A percentile compares a stretch with the other conserved stretches of the same genome.
Conservation (phyloP, 2,113 vertebrate genomes). For the Raja brachyura region DNA sequence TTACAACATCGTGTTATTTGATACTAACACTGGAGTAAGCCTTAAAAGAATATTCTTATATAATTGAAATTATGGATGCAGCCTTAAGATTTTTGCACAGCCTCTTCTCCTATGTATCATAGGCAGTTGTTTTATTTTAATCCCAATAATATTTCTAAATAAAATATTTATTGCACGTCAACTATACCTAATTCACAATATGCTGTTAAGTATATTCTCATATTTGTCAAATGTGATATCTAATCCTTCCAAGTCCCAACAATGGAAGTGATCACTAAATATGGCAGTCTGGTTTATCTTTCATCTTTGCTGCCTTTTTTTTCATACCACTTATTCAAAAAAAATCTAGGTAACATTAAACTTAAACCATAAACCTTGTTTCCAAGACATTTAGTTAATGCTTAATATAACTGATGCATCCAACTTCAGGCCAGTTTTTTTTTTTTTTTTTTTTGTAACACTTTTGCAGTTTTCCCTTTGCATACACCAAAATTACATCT, state of each 20-base stretch:
- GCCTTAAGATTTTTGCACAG: slow-evolving; percentile 49
- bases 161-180: not conserved
- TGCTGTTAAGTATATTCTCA: not conserved
- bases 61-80: slow-evolving; percentile 46
- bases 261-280: not conserved
- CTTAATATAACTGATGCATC: not conserved
- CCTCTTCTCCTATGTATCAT: not conserved
- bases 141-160: not conserved
- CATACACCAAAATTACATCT: not conserved
- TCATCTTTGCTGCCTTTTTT: not conserved
- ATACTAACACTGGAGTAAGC: slow-evolving; percentile 48
- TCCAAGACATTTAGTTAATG: not conserved
- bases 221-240: not conserved
- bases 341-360: not conserved
- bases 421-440: not conserved
- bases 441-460: not conserved
- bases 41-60: slow-evolving; percentile 45
- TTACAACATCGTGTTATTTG: not conserved
- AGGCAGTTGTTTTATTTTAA: slow-evolving; percentile 7
- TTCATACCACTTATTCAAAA: not conserved
- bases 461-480: not conserved
- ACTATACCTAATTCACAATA: not conserved
- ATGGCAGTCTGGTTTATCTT: not conserved
- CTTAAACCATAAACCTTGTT: not conserved
- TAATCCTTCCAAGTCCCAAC: not conserved